phyloP scores from a whole-genome alignment of 2,113 vertebrate species.

The Pantherophis guttatus region DNA sequence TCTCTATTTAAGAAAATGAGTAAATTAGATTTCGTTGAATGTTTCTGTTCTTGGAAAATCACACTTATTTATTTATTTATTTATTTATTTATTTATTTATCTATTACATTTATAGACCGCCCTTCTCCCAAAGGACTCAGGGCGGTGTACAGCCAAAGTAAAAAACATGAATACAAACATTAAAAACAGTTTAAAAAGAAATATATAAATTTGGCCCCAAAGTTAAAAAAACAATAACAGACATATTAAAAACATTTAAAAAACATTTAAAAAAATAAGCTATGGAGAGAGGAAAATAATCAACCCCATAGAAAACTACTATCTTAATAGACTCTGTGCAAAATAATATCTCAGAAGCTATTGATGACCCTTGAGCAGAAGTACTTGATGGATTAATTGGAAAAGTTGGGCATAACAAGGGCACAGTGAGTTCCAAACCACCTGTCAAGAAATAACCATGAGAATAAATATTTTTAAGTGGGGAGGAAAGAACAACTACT shows the following conservation, averaged over 20 bases:
- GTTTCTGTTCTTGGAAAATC: background rate
- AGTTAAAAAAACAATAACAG: too few relatives aligned
- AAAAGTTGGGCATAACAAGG: background rate
- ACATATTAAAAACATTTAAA: too few relatives aligned
- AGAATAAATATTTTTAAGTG: slow-evolving; percentile 17
- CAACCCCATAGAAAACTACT: background rate
- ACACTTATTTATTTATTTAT: too few relatives aligned
- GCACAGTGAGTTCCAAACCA: background rate
- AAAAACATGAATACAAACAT: too few relatives aligned
- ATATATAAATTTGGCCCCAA: too few relatives aligned
- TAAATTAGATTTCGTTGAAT: background rate
- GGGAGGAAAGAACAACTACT: slow-evolving; percentile 8
- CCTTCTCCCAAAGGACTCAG: too few relatives aligned
- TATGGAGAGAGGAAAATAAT: background rate
- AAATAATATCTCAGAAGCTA: background rate
- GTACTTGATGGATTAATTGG: fast-evolving
- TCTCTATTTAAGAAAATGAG: background rate
- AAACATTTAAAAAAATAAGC: too few relatives aligned
- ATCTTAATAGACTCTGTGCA: fast-evolving
- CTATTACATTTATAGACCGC: too few relatives aligned
- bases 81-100: background rate
- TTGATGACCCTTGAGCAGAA: background rate
- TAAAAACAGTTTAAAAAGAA: too few relatives aligned
- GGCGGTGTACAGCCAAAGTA: too few relatives aligned
- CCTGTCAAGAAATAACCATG: background rate